Conservation (phyloP, 2,888 invertebrate species). For the Polymixis lichenea region DNA sequence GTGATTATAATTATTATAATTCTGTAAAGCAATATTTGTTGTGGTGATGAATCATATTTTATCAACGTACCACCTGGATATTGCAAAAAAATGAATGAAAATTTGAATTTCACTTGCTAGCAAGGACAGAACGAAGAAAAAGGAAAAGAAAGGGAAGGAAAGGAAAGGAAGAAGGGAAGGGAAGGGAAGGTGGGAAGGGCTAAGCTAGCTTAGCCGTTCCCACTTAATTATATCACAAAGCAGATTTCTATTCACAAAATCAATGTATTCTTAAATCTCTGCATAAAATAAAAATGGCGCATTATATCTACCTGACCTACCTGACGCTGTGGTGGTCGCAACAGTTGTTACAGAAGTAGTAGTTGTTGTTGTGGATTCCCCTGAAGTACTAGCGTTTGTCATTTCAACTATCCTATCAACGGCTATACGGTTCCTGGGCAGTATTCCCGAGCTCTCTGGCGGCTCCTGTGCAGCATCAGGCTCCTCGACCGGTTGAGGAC, state of each 20-base stretch:
- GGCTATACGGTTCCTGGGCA: conserved; percentile 81
- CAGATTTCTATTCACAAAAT: neutral
- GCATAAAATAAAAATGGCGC: conserved; percentile 46
- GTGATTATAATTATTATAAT: too few species aligned
- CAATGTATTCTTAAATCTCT: neutral
- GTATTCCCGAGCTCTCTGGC: conserved; percentile 75
- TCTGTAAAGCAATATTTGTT: too few species aligned
- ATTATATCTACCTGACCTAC: conserved; percentile 51
- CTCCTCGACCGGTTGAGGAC: conserved; percentile 79
- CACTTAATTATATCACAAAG: too few species aligned
- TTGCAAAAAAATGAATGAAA: too few species aligned
- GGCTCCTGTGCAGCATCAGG: conserved; percentile 71
- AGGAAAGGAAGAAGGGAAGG: too few species aligned
- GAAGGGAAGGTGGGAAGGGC: too few species aligned
- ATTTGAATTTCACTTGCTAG: too few species aligned
- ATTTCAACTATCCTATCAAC: conserved; percentile 87
- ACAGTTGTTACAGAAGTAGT: conserved; percentile 66
- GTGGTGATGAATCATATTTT: too few species aligned
- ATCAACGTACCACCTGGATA: too few species aligned
- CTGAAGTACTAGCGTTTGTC: conserved; percentile 76
- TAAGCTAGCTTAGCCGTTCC: too few species aligned
- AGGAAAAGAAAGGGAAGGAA: too few species aligned
- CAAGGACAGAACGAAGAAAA: too few species aligned
- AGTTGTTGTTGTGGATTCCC: conserved; percentile 72
- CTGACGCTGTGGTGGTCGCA: conserved; percentile 77